Percentiles rank a stretch among this genome's conserved stretches.
Conservation (phyloP, 2,797 vertebrate genomes). For the Anabacerthia variegaticeps region DNA sequence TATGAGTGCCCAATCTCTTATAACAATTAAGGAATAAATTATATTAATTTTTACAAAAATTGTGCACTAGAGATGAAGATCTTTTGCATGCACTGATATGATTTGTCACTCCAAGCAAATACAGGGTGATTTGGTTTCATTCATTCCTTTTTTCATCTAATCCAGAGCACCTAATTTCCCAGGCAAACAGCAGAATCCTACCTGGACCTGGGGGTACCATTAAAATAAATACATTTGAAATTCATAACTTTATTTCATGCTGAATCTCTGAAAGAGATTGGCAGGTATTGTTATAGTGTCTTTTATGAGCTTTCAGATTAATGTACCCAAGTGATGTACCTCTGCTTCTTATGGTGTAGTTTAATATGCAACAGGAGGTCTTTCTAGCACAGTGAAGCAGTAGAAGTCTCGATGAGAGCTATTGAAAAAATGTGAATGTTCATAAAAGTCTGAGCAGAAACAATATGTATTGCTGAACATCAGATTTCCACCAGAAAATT, state of each 20-base stretch:
- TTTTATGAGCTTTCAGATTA: background rate
- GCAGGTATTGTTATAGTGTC: background rate
- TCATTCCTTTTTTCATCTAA: background rate
- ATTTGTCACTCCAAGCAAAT: background rate
- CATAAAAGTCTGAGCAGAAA: background rate
- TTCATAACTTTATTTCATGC: background rate
- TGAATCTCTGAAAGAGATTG: background rate
- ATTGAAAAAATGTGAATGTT: background rate
- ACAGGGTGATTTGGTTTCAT: background rate
- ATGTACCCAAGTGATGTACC: background rate
- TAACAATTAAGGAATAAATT: constrained; percentile 8
- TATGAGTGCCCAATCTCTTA: background rate
- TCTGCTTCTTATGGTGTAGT: background rate
- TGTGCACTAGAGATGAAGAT: background rate
- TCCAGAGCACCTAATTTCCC: background rate
- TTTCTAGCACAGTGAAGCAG: background rate
- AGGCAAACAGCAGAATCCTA: background rate
- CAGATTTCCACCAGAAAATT: background rate
- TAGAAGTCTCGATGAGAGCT: background rate
- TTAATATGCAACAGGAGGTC: background rate
- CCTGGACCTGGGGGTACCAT: background rate
- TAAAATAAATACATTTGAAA: constrained; percentile 18
- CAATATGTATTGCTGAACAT: background rate
- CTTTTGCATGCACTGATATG: background rate
- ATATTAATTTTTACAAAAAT: background rate